Base-by-base conservation (phyloP, 2,888 invertebrate genomes). In the Argynnis bischoffii region DNA sequence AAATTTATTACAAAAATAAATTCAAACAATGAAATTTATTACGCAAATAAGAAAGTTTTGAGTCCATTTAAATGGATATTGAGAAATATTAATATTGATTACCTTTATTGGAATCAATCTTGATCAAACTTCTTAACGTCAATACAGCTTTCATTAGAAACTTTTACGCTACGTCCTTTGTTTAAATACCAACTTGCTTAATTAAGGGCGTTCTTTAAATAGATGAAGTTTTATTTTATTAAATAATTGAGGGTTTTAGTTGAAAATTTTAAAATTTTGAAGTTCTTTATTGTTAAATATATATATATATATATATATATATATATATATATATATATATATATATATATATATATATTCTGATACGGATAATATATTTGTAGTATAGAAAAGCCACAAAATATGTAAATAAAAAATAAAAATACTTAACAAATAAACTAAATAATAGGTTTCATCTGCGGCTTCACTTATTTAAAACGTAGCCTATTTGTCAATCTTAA, bases 91-190 rank as follows among this genome's bases (percentile, higher is more conserved):
- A 68, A 63, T 68, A 68, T 70, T 70, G 60, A 60, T 71, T 69
- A 69, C 67, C 67, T 56, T 72, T 70, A 71, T 70, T 72, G 68
- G 69, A 76, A 78, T 76, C 75, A 75, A 78, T 76, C 75, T 76
- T 75, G 66, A 55, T 63, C 66, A 64, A 69, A 72, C 72, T 75
- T 64, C 63, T 66, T 55, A 72, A 75, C 74, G 73, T 75, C 77
- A 77, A 77, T 78, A 75, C 70, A 50, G 74, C 65, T 77, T 78
- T 78, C 77, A 77, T 78, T 77, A 76, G 75, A 75, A 78, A 78
- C 75, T 79, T 78, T 75, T 69, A 74, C 69, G 69, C 67, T 66
- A 71, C 75, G 74, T 75, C 50, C 60, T 75, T 73, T 77, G 71
- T 74, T 73, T 70, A 74, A 74, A 70, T 61, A 70, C 64, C 66